Conservation (phyloP, 2,113 vertebrate genomes). For the Dermatemys mawii region DNA sequence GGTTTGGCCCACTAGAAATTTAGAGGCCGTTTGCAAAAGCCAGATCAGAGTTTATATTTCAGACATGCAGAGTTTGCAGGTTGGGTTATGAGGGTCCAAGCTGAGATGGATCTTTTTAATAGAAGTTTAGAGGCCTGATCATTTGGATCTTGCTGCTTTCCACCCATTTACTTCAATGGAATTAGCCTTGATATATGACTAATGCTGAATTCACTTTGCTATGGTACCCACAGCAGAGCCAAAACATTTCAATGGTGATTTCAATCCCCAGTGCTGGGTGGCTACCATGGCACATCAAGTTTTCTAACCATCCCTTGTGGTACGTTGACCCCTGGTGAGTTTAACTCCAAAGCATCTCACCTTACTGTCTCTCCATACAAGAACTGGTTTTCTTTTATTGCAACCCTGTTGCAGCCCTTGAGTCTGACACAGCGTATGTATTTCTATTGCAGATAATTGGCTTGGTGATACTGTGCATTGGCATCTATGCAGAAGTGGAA, state of each 20-base stretch:
- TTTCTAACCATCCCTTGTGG: not conserved
- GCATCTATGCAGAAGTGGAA: conserved; percentile 90
- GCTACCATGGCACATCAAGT: not conserved
- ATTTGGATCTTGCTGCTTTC: not conserved
- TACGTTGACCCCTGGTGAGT: not conserved
- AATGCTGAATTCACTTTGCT: not conserved
- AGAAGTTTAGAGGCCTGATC: not conserved
- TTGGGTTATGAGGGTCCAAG: not conserved
- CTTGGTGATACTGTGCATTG: conserved; percentile 85
- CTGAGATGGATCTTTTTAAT: not conserved
- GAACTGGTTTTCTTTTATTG: not conserved
- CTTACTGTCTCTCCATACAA: not conserved
- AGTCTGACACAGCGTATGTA: accelerated
- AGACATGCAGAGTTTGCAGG: not conserved
- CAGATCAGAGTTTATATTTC: not conserved
- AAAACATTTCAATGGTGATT: not conserved
- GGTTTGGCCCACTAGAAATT: not conserved
- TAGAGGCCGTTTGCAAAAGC: not conserved
- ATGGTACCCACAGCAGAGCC: not conserved
- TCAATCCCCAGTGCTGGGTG: not conserved
- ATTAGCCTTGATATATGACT: not conserved
- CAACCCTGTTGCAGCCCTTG: not conserved
- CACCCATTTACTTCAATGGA: not conserved
- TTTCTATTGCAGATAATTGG: conserved; percentile 81
- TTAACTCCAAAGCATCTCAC: not conserved